Evolutionary conservation across 2,888 invertebrate species (phyloP), one percentile per base, ranked within the genome.

Genomic region (Argyresthia goedartella): DNA sequence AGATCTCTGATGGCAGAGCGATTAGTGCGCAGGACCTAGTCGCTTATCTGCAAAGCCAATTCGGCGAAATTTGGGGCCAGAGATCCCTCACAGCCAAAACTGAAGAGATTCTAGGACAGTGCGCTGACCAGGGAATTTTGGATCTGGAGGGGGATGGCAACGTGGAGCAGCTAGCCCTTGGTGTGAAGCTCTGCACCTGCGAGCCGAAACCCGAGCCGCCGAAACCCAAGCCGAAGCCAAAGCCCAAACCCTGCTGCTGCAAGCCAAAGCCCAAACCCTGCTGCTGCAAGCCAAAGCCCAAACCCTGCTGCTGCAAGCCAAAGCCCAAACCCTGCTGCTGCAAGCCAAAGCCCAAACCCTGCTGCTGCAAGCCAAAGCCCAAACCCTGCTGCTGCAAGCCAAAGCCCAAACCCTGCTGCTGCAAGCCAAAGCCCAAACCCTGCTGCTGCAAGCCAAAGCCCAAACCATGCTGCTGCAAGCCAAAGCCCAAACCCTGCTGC

Each of bases 51-150:
- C 66, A 63, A 50, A 50, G 61, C 9, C 68, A 65, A 47, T 73
- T 70, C 50, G 74, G 74, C 0, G 63, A 73, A 39, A 62, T 74
- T 1, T 73, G 70, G 70, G 64, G 62, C 16, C 35, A 58, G 10
- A 62, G 51, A 47, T 54, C 59, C 3, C 57, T 74, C 33, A 62
- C 60, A 8, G 56, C 53, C 3, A 70, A 65, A 54, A 69, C 68
- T 0, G 69, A 71, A 49, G 62, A 69, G 35, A 65, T 65, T 0
- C 54, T 74, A 36, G 61, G 66, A 43, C 60, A 61, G n/a, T 69
- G 67, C 50, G 69, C 63, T 3, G 59, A 59, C 1, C 54, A 70
- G 16, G 73, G 72, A 0, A 70, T 67, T 52, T 54, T 73, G 14
- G 59, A 66, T 8, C 62, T 60, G 36, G 61, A 54, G 2, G 71